phyloP scores from a whole-genome alignment of 2,113 vertebrate genomes.

The Alces alces region DNA sequence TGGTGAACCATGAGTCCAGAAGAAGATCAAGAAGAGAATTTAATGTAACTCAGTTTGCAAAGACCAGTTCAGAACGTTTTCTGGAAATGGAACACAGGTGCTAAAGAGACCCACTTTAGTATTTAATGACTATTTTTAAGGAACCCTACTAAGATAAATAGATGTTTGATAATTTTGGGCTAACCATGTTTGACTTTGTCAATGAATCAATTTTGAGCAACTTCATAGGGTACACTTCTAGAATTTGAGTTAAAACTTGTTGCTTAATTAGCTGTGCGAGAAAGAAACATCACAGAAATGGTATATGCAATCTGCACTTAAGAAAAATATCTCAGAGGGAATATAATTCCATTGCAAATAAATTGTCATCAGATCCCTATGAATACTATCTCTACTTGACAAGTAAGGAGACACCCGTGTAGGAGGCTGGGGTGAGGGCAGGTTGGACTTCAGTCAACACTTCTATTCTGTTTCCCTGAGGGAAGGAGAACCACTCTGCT shows the following conservation, averaged over 20 bases:
- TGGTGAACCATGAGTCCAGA: not conserved
- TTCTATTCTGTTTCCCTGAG: not conserved
- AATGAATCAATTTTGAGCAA: not conserved
- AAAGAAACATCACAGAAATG: not conserved
- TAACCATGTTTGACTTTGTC: not conserved
- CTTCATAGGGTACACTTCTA: not conserved
- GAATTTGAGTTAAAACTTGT: not conserved
- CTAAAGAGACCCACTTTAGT: not conserved
- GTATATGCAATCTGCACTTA: not conserved
- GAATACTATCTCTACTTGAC: not conserved
- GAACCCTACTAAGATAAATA: not conserved
- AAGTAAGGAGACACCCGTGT: not conserved
- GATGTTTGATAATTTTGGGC: not conserved
- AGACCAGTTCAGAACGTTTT: not conserved
- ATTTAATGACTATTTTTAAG: not conserved
- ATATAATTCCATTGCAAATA: not conserved
- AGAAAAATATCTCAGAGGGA: not conserved
- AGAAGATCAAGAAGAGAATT: not conserved
- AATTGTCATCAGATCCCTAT: not conserved
- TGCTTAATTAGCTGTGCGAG: not conserved
- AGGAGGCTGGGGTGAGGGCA: not conserved
- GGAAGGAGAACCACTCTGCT: not conserved
- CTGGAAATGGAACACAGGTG: not conserved
- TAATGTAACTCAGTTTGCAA: not conserved
- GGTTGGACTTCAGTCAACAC: not conserved